These are phyloP conservation scores for Agrochola lychnidis DNA, from an alignment of 2,888 invertebrate genomes.

Conservation along the genomic window DNA sequence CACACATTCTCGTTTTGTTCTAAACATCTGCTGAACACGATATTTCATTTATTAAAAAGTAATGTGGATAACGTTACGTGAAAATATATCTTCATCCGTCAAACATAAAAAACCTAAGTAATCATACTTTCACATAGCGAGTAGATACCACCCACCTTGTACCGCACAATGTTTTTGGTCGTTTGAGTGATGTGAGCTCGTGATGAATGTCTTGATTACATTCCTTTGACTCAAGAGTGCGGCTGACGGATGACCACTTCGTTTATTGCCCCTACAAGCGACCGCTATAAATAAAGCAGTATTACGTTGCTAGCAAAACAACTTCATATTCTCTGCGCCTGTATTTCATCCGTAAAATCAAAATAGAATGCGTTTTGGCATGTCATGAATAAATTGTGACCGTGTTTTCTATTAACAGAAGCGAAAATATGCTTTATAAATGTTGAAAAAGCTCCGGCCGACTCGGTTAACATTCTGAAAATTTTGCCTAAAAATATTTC, in stretches of 20 bases:
- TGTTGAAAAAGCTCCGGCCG: constrained; percentile 22
- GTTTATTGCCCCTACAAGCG: constrained; percentile 78
- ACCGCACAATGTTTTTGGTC: constrained; percentile 64
- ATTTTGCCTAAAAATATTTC: constrained; percentile 50
- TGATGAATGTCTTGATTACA: constrained; percentile 87
- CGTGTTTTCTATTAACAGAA: constrained; percentile 48
- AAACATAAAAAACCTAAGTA: constrained; percentile 71
- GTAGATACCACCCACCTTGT: constrained; percentile 32
- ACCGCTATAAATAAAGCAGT: constrained; percentile 77
- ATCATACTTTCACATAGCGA: constrained; percentile 73
- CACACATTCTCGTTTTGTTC: constrained; percentile 50
- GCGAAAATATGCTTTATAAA: constrained; percentile 52
- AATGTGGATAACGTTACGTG: constrained; percentile 49
- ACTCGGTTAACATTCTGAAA: constrained; percentile 38
- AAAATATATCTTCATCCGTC: constrained; percentile 73
- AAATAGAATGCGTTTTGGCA: constrained; percentile 53
- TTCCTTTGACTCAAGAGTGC: constrained; percentile 80
- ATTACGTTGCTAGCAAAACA: constrained; percentile 72
- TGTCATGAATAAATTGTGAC: constrained; percentile 56
- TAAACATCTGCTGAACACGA: constrained; percentile 38
- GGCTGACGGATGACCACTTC: constrained; percentile 83
- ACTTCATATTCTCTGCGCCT: constrained; percentile 44
- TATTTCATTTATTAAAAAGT: constrained; percentile 61
- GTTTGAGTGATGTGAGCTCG: constrained; percentile 76
- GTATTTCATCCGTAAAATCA: constrained; percentile 56